Evolutionary conservation across 53 echinoderm and acorn worm species (phyloP).

Genomic region (Echinometra lucunter): DNA sequence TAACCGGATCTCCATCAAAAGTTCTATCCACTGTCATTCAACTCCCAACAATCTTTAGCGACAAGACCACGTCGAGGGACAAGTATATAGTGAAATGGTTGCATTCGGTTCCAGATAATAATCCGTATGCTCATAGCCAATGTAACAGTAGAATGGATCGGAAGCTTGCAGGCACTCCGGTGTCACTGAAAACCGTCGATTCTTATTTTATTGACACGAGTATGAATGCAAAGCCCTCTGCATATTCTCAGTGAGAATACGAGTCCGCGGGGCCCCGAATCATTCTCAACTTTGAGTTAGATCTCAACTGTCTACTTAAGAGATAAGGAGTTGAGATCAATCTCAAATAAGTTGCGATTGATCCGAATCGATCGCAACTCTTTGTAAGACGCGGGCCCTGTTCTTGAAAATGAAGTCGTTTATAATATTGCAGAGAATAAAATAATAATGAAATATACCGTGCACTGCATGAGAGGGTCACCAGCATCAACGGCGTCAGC

Average conservation of each 20-base stretch:
- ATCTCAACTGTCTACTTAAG: too few relatives aligned
- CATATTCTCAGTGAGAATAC: neutral
- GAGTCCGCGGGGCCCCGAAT: too few relatives aligned
- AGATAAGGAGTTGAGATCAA: too few relatives aligned
- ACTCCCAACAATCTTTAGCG: slow-evolving; percentile 46
- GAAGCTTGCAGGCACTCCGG: slow-evolving; percentile 7
- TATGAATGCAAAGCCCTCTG: slow-evolving; percentile 28
- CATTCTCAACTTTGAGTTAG: too few relatives aligned
- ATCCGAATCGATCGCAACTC: too few relatives aligned
- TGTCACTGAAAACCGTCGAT: slow-evolving; percentile 50
- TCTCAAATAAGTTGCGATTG: too few relatives aligned
- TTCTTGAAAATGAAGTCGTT: too few relatives aligned
- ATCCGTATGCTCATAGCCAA: neutral
- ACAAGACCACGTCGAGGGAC: slow-evolving; percentile 35
- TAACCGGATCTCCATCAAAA: slow-evolving; percentile 50
- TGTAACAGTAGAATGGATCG: slow-evolving; percentile 2
- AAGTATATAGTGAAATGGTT: slow-evolving; percentile 60
- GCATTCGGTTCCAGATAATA: slow-evolving; percentile 55
- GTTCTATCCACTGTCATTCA: slow-evolving; percentile 40
- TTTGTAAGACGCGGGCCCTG: too few relatives aligned
- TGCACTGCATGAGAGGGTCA: too few relatives aligned
- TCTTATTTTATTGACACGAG: slow-evolving; percentile 59
- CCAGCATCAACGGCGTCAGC: too few relatives aligned
- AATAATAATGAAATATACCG: too few relatives aligned
- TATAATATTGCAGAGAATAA: too few relatives aligned